Conservation (phyloP, 1,140 invertebrate species). For the Leptestheria dahalacensis region DNA sequence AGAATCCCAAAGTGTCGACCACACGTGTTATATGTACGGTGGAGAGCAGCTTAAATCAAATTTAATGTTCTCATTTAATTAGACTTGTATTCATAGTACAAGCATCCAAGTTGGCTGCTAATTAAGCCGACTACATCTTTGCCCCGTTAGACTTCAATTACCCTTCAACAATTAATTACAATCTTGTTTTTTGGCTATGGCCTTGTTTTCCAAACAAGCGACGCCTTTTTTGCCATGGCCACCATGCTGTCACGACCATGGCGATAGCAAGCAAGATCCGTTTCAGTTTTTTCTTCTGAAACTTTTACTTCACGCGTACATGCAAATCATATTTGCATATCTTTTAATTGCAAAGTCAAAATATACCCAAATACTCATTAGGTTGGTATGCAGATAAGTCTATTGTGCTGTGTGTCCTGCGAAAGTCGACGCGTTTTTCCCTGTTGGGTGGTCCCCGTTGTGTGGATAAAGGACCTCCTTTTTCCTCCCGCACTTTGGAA, state of each 20-base stretch:
- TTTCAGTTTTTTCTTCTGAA: too few species aligned
- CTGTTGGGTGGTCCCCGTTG: background rate
- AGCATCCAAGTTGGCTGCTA: background rate
- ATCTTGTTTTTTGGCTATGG: too few species aligned
- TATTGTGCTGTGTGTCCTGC: too few species aligned
- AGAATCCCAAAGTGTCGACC: background rate
- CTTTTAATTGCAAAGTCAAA: too few species aligned
- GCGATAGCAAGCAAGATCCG: too few species aligned
- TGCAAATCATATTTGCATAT: too few species aligned
- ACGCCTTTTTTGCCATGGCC: background rate
- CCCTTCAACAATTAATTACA: background rate
- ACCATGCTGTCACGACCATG: too few species aligned
- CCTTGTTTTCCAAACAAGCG: background rate
- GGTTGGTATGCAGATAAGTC: background rate
- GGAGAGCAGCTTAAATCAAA: background rate
- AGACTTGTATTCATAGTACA: background rate
- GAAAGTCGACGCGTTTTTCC: background rate
- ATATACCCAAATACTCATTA: background rate
- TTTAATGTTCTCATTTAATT: background rate
- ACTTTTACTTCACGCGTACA: background rate
- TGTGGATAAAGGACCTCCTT: too few species aligned
- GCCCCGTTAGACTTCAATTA: background rate
- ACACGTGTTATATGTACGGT: background rate
- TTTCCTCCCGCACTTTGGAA: background rate
- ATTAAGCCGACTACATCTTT: background rate